Evolutionary conservation across 2,888 invertebrate species (phyloP).

Genomic region (Drosophila antonietae): DNA sequence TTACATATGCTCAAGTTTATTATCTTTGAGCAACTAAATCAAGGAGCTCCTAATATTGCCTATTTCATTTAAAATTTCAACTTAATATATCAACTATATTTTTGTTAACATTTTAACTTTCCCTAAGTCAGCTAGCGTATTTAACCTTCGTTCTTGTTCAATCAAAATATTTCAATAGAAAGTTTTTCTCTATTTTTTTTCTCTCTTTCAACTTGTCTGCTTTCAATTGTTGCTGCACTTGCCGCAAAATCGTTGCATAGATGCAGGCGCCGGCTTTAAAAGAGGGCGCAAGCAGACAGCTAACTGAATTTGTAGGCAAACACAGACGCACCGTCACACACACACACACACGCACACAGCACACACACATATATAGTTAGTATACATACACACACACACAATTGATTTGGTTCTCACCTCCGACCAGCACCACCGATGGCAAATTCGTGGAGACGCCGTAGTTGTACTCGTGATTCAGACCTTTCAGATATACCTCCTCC

Average conservation of each 20-base stretch:
- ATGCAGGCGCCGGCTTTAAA: constrained; percentile 51
- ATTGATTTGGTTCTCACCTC: constrained; percentile 87
- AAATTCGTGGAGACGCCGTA: constrained; percentile 94
- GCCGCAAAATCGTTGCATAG: constrained; percentile 41
- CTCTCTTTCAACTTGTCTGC: not conserved
- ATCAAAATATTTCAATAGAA: not conserved
- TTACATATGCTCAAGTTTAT: too few relatives aligned
- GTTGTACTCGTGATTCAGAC: constrained; percentile 92
- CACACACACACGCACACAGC: constrained; percentile 7
- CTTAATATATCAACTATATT: not conserved
- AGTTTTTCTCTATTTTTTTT: not conserved
- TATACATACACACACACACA: constrained; percentile 27
- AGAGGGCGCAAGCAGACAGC: constrained; percentile 12
- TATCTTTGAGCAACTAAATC: too few relatives aligned
- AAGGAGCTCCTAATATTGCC: not conserved
- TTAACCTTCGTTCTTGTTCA: not conserved
- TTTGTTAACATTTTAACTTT: not conserved
- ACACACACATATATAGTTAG: constrained; percentile 6
- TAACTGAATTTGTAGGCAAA: constrained; percentile 15
- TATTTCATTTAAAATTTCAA: not conserved
- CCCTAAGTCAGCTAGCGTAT: not conserved
- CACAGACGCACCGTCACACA: not conserved
- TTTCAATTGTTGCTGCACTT: constrained; percentile 37
- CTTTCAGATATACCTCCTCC: constrained; percentile 93
- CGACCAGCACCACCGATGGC: constrained; percentile 94